Evolutionary conservation across 2,113 vertebrate genomes (phyloP).

Genomic region (Mastomys coucha): DNA sequence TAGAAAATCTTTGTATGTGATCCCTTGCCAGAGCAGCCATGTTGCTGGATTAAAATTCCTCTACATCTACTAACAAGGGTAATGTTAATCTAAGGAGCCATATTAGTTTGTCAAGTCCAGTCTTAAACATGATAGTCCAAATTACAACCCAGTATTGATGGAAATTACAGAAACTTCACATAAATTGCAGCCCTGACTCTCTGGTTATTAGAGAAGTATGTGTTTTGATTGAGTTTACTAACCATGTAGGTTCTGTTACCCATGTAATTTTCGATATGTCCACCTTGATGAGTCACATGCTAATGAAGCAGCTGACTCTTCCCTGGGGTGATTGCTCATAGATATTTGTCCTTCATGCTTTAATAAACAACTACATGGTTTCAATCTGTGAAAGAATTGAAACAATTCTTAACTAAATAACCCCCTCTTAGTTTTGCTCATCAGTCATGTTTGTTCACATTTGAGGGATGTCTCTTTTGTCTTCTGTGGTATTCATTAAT

Average conservation of each 20-base stretch:
- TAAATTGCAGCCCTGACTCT: neutral
- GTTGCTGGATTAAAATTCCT: too few relatives aligned
- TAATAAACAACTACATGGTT: neutral
- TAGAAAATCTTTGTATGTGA: too few relatives aligned
- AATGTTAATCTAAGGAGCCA: neutral
- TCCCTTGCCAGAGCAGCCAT: too few relatives aligned
- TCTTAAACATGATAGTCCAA: neutral
- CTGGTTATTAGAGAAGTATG: neutral
- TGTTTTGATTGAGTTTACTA: neutral
- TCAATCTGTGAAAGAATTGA: neutral
- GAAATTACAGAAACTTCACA: neutral
- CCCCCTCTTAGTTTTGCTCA: neutral
- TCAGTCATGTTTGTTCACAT: neutral
- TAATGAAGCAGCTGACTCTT: neutral
- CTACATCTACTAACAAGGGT: neutral
- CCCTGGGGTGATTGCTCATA: neutral
- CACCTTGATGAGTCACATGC: neutral
- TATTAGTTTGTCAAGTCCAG: neutral
- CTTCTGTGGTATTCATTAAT: conserved; percentile 32
- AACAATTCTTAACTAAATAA: neutral
- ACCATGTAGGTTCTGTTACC: neutral
- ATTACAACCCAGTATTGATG: neutral
- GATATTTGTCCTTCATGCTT: neutral
- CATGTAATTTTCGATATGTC: neutral
- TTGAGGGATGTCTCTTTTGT: neutral